These are phyloP conservation scores for Herpetotheres cachinnans DNA, from an alignment of 2,113 vertebrate species.

Conservation along the genomic window DNA sequence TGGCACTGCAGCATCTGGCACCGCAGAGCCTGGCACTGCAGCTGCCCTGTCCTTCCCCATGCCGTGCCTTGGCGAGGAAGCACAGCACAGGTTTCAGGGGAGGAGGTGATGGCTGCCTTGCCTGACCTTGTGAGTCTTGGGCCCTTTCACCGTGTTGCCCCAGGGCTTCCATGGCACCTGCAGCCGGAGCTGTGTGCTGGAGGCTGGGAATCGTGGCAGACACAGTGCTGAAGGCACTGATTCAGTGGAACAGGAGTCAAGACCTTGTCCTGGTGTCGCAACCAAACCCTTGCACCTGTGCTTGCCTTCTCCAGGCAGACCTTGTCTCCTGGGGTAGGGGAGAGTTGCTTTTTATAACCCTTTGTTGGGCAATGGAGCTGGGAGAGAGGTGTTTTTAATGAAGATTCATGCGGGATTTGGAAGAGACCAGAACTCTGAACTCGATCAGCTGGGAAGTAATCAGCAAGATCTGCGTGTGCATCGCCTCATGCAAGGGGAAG, in stretches of 20 bases:
- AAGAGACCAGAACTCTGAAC: not conserved
- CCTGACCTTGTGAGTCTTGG: not conserved
- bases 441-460: not conserved
- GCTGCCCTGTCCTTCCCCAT: fast-evolving
- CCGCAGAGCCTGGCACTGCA: not conserved
- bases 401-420: not conserved
- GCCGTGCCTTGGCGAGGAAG: fast-evolving
- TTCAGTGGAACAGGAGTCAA: not conserved
- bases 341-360: not conserved
- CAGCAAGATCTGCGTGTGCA: not conserved
- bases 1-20: not conserved
- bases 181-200: fast-evolving
- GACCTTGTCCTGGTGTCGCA: constrained; percentile 34
- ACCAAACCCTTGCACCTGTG: constrained; percentile 38
- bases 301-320: not conserved
- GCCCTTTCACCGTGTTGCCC: fast-evolving
- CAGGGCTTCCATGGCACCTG: not conserved
- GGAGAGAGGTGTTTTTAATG: not conserved
- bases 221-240: not conserved
- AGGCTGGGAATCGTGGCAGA: fast-evolving
- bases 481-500: not conserved
- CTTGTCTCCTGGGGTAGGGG: not conserved
- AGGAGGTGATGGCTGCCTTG: not conserved
- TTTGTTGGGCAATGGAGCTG: constrained; percentile 18
- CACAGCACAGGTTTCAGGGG: not conserved